phyloP scores from a whole-genome alignment of 1,140 invertebrate species.

The Drosophila leontia region DNA sequence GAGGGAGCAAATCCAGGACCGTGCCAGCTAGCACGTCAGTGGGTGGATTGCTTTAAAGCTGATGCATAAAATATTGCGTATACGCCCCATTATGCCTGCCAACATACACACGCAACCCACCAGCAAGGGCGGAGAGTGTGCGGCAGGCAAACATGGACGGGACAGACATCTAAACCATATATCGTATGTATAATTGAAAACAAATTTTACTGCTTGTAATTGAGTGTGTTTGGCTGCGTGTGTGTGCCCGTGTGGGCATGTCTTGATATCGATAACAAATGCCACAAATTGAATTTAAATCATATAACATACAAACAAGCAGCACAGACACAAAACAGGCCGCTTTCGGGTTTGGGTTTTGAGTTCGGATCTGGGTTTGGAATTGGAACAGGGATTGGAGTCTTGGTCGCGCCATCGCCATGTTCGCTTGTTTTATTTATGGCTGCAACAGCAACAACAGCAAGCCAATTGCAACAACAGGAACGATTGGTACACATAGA shows the following conservation, averaged over 20 bases:
- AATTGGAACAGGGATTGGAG: slow-evolving; percentile 20
- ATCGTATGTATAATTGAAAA: slow-evolving; percentile 78
- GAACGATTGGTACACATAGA: slow-evolving; percentile 13
- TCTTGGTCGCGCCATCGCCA: slow-evolving; percentile 45
- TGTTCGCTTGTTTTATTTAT: slow-evolving; percentile 78
- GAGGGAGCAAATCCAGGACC: slow-evolving; percentile 4
- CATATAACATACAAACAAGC: slow-evolving; percentile 68
- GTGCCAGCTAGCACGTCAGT: slow-evolving; percentile 3
- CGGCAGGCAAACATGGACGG: slow-evolving; percentile 25
- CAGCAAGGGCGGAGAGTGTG: background rate
- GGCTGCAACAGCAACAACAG: slow-evolving; percentile 48
- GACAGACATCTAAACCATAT: slow-evolving; percentile 54
- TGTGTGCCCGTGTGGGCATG: slow-evolving; percentile 36
- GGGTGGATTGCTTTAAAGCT: slow-evolving; percentile 65
- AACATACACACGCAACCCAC: slow-evolving; percentile 11
- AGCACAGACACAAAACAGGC: slow-evolving; percentile 28
- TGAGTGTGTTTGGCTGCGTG: slow-evolving; percentile 53
- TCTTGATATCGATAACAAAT: slow-evolving; percentile 81
- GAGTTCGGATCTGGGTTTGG: slow-evolving; percentile 13
- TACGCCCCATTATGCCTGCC: slow-evolving; percentile 54
- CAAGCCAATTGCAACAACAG: slow-evolving; percentile 24
- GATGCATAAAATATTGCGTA: slow-evolving; percentile 72
- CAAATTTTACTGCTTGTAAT: slow-evolving; percentile 80
- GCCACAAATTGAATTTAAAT: slow-evolving; percentile 82
- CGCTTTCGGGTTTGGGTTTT: slow-evolving; percentile 2